Conservation (phyloP, 2,113 vertebrate genomes). For the Cromileptes altivelis region DNA sequence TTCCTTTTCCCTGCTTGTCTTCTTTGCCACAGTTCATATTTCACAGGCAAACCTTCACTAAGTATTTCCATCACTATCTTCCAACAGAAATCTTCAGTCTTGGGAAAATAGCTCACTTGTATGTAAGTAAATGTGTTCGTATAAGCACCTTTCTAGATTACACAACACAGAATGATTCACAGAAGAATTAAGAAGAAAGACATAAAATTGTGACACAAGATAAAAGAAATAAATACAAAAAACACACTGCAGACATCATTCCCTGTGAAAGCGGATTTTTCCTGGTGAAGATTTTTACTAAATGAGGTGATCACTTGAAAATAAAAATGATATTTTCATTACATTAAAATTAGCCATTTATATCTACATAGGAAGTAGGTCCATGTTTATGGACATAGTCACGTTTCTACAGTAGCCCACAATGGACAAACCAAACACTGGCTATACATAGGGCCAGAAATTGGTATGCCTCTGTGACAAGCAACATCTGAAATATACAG, state of each 20-base stretch:
- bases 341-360: no score
- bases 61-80: slow-evolving; percentile 9
- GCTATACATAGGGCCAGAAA: no score
- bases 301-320: background rate
- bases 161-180: background rate
- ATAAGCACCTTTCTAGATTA: background rate
- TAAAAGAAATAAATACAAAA: background rate
- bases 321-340: no score
- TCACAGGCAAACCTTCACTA: slow-evolving; percentile 5
- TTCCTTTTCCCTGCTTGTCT: slow-evolving; percentile 2
- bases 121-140: background rate
- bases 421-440: no score
- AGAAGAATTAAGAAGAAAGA: background rate
- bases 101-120: slow-evolving; percentile 1
- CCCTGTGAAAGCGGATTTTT: background rate
- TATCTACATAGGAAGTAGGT: no score
- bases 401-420: no score
- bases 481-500: no score
- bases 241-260: background rate
- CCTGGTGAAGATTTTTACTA: no score
- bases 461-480: no score
- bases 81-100: slow-evolving; percentile 6
- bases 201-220: background rate
- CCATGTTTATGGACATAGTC: no score
- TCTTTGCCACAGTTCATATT: slow-evolving; percentile 10